Conservation (phyloP, 1,140 invertebrate species). For the Brachystomella parvula region DNA sequence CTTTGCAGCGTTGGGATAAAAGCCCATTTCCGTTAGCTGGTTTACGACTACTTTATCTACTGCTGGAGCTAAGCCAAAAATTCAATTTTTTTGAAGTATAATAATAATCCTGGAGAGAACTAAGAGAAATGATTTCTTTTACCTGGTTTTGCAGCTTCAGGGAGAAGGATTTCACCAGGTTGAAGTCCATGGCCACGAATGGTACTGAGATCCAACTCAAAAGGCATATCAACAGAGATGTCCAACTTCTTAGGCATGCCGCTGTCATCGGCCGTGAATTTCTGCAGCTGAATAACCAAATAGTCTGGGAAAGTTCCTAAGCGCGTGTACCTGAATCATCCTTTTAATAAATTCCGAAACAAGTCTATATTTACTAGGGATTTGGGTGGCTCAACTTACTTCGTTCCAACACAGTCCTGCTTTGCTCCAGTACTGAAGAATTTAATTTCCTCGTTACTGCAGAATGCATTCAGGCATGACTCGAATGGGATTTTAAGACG, state of each 20-base stretch:
- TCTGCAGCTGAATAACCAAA: slow-evolving; percentile 86
- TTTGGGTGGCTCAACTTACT: slow-evolving; percentile 66
- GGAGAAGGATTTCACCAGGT: slow-evolving; percentile 70
- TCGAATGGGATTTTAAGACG: slow-evolving; percentile 72
- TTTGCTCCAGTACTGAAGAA: slow-evolving; percentile 85
- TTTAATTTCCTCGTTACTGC: slow-evolving; percentile 68
- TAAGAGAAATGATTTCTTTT: too few species aligned
- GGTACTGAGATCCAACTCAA: slow-evolving; percentile 65
- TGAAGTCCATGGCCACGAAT: slow-evolving; percentile 69
- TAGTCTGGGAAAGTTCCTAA: slow-evolving; percentile 86
- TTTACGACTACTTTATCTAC: slow-evolving; percentile 48
- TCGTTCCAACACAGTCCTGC: slow-evolving; percentile 71
- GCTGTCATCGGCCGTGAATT: slow-evolving; percentile 82
- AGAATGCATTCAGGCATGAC: slow-evolving; percentile 76
- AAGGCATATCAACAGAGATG: slow-evolving; percentile 82
- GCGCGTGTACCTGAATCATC: too few species aligned
- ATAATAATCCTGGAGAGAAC: neutral
- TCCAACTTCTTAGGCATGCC: slow-evolving; percentile 92
- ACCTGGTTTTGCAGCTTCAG: slow-evolving; percentile 53
- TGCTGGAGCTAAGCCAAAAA: slow-evolving; percentile 27
- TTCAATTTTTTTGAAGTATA: neutral
- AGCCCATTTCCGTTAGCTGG: slow-evolving; percentile 73
- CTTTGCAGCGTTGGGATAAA: slow-evolving; percentile 78
- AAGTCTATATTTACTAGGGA: too few species aligned
- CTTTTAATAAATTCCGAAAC: too few species aligned